These are phyloP conservation scores for Myiothlypis chrysogaster DNA, from an alignment of 2,797 vertebrate genomes.

Conservation along the genomic window DNA sequence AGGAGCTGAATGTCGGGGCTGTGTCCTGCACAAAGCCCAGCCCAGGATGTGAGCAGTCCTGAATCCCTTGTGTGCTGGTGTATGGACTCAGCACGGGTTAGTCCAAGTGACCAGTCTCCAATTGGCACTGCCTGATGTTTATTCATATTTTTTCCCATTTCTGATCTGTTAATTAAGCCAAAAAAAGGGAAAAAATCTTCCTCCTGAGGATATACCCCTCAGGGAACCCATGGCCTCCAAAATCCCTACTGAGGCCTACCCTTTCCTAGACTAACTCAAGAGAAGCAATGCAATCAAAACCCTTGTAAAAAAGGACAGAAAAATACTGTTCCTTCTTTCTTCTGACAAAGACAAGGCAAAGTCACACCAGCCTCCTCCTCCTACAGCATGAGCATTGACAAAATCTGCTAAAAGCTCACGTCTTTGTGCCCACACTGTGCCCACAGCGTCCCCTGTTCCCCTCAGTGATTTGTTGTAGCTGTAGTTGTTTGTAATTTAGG, in stretches of 20 bases:
- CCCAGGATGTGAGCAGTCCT: neutral
- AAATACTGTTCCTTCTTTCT: neutral
- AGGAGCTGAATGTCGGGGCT: neutral
- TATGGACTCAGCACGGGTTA: neutral
- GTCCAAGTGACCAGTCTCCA: neutral
- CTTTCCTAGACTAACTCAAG: neutral
- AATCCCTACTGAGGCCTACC: neutral
- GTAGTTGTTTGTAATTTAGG: conserved; percentile 1
- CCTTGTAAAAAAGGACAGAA: neutral
- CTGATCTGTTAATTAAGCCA: conserved; percentile 32
- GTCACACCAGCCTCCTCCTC: neutral
- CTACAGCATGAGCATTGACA: neutral
- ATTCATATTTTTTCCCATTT: conserved; percentile 6
- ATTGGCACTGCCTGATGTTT: conserved; percentile 23
- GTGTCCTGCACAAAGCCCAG: neutral
- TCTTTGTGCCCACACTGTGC: neutral
- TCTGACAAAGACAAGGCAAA: conserved; percentile 9
- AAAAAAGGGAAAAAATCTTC: neutral
- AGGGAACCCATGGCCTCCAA: neutral
- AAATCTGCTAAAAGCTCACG: neutral
- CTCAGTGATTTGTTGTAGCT: neutral
- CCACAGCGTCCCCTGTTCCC: neutral
- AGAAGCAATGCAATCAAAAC: neutral
- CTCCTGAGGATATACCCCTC: neutral
- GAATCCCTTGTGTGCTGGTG: neutral